Percentiles rank a stretch among this genome's conserved stretches.
Conservation (phyloP, 2,113 vertebrate genomes). For the Dipodomys merriami region DNA sequence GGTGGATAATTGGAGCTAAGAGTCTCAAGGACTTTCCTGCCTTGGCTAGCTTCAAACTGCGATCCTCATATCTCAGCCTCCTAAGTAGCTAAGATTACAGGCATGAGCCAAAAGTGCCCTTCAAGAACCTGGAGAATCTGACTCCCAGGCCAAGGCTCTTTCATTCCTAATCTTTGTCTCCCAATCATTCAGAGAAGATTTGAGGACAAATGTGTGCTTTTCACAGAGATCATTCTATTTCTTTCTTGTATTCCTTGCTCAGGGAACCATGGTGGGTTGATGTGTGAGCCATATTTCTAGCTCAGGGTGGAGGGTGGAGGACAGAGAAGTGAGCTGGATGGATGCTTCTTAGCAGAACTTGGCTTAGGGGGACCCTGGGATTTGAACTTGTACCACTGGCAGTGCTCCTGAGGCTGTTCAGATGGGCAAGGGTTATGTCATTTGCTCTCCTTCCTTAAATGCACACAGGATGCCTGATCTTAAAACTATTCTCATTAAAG, state of each 20-base stretch:
- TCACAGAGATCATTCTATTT: background rate
- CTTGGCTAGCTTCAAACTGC: too few species aligned
- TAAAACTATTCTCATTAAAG: slow-evolving; percentile 56
- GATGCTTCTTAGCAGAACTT: slow-evolving; percentile 24
- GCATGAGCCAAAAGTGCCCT: too few species aligned
- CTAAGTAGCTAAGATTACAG: too few species aligned
- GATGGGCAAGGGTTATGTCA: background rate
- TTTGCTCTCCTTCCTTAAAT: slow-evolving; percentile 7
- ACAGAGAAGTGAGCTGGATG: background rate
- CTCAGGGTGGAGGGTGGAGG: background rate
- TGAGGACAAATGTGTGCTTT: background rate
- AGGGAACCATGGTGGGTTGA: background rate
- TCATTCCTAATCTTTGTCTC: background rate
- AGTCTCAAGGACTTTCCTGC: too few species aligned
- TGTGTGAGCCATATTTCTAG: background rate
- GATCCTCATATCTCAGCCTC: too few species aligned
- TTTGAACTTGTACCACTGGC: slow-evolving; percentile 62
- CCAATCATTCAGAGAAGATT: background rate
- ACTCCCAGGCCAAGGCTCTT: background rate
- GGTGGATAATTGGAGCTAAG: too few species aligned
- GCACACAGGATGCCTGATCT: background rate
- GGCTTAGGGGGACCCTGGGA: background rate
- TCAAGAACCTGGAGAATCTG: background rate
- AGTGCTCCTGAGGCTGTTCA: background rate
- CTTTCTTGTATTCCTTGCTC: background rate